A percentile compares a stretch with the other conserved stretches of the same genome.
phyloP scores from a whole-genome alignment of 2,113 vertebrate genomes.

The Hypocryptadius cinnamomeus region DNA sequence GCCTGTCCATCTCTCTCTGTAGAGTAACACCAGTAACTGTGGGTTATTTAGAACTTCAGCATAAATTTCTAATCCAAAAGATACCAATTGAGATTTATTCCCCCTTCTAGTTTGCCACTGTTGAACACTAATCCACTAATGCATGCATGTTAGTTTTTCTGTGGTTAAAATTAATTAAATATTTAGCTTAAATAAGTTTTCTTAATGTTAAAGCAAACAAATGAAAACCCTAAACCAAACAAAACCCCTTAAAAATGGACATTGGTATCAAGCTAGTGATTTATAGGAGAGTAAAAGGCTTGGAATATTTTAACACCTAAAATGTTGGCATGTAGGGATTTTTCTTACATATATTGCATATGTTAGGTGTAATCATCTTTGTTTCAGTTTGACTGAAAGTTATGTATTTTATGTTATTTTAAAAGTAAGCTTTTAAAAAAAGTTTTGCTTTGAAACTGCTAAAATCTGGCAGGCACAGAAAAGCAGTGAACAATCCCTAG shows the following conservation, averaged over 20 bases:
- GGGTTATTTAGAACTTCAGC: background rate
- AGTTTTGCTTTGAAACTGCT: background rate
- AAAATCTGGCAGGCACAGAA: background rate
- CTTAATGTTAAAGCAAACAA: background rate
- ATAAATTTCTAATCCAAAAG: background rate
- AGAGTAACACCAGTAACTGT: background rate
- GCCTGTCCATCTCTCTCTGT: background rate
- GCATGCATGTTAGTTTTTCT: background rate
- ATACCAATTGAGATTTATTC: background rate
- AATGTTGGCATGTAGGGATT: background rate
- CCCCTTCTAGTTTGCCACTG: background rate
- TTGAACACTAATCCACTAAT: background rate
- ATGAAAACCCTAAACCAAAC: background rate
- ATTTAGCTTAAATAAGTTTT: background rate
- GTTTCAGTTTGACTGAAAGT: background rate
- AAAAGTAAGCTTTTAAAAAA: background rate
- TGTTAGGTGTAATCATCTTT: background rate
- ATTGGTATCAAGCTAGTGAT: background rate
- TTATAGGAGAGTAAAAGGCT: background rate
- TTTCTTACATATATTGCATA: background rate
- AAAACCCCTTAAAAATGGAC: background rate
- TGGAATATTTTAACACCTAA: background rate
- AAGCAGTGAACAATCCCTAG: background rate
- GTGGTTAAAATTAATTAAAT: background rate
- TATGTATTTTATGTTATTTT: background rate